These are phyloP conservation scores for Urophycis tenuis DNA, from an alignment of 2,797 vertebrate genomes.

Conservation along the genomic window DNA sequence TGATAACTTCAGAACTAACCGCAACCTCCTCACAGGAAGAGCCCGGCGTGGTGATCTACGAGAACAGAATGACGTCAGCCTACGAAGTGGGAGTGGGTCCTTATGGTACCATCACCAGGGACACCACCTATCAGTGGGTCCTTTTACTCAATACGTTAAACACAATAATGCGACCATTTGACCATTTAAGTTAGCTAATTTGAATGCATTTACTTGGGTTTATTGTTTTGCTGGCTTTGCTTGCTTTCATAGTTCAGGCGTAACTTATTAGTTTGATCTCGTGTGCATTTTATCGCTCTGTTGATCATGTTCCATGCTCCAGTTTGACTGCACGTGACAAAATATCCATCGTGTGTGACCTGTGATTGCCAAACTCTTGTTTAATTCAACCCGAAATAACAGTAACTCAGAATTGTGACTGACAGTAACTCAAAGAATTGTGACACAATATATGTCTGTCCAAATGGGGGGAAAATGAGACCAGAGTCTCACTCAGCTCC, in stretches of 20 bases:
- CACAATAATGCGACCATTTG: no score
- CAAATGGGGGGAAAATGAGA: neutral
- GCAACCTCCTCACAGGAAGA: constrained; percentile 46
- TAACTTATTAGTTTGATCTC: neutral
- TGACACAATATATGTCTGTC: neutral
- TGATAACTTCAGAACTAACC: constrained; percentile 7
- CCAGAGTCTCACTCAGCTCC: neutral
- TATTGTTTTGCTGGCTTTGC: neutral
- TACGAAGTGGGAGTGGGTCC: constrained; percentile 52
- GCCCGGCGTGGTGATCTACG: constrained; percentile 52
- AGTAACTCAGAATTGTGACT: neutral
- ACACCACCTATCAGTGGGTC: constrained; percentile 58
- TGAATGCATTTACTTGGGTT: neutral
- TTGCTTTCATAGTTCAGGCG: neutral
- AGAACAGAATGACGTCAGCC: constrained; percentile 57
- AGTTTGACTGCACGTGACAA: neutral
- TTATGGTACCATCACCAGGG: constrained; percentile 60
- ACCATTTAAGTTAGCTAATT: neutral
- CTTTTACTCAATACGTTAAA: neutral
- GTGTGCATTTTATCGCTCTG: neutral
- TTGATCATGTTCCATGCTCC: neutral
- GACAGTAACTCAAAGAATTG: neutral
- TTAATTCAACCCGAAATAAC: neutral
- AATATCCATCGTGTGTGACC: neutral
- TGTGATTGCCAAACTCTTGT: neutral